Evolutionary conservation across 2,113 vertebrate species (phyloP).

Genomic region (Acinonyx jubatus): DNA sequence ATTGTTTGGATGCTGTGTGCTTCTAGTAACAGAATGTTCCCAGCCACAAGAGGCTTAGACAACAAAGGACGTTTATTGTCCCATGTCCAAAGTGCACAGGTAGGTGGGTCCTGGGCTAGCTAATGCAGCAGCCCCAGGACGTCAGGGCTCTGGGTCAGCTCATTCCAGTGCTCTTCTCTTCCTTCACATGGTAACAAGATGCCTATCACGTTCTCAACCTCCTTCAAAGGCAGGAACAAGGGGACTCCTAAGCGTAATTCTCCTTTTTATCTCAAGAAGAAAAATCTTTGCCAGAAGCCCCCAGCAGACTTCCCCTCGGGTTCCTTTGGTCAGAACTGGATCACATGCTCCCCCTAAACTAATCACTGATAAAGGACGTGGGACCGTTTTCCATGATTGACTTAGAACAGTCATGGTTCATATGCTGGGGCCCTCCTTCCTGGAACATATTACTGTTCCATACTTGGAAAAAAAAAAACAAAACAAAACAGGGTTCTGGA

Average conservation of each 20-base stretch:
- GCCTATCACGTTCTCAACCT: background rate
- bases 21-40: slow-evolving; percentile 1
- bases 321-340: background rate
- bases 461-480: background rate
- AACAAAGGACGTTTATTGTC: background rate
- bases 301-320: background rate
- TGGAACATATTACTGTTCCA: background rate
- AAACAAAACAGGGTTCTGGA: background rate
- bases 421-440: background rate
- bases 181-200: background rate
- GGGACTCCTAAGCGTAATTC: background rate
- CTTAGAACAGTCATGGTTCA: background rate
- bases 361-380: background rate
- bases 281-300: background rate
- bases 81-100: background rate
- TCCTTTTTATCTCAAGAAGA: slow-evolving; percentile 14
- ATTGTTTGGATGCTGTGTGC: background rate
- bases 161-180: background rate
- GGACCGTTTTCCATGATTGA: background rate
- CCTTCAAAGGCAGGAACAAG: background rate
- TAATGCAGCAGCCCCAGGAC: background rate
- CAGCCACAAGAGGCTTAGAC: slow-evolving; percentile 25
- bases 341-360: slow-evolving; percentile 9
- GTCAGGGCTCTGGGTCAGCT: background rate
- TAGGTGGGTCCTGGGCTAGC: background rate